Evolutionary conservation across 2,797 vertebrate genomes (phyloP), one percentile per base, ranked within the genome.

Genomic region (Amniataba percoides): DNA sequence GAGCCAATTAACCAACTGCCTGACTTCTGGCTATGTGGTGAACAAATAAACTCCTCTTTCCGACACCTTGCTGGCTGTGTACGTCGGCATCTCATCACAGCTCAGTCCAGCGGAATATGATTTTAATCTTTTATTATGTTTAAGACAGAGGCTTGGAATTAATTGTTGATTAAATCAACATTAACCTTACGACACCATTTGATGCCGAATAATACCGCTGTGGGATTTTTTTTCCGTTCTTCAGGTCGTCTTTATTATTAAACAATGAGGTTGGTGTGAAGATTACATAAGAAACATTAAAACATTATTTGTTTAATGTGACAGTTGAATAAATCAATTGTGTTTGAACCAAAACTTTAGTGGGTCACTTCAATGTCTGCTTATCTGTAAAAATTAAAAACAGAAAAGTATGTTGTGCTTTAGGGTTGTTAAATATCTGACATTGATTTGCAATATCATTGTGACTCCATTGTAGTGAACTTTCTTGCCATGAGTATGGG

Each of bases 81-180:
- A 71, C 71, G 72, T 19, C n/a, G 13, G 72, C 25, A 40, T 60
- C 74, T 83, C 76, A 46, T 84, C 57, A 85, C 51, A 4, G 68
- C 82, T 87, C 89, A 88, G 83, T 89, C 81, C 85, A 84, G 25
- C 60, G 42, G 68, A 79, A 78, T 82, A 84, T 83, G 82, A 92
- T 84, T 83, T 86, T 78, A 84, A 92, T 94, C 81, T 92, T 90
- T 85, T 81, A 88, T 89, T 85, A 70, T 80, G 61, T 84, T 86
- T 81, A 77, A 89, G 82, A 81, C 71, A 80, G 73, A 60, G 74
- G 76, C 77, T 89, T 84, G 74, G 60, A 94, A 93, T 94, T 67
- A 94, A 94, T 95, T 88, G 89, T 89, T 91, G 84, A 92, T 93
- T 94, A 93, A 94, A 94, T 91, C 85, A 87, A 89, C 81, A 91